Base-by-base conservation (phyloP, 2,888 invertebrate species). In the Drosophila glabriapex region DNA sequence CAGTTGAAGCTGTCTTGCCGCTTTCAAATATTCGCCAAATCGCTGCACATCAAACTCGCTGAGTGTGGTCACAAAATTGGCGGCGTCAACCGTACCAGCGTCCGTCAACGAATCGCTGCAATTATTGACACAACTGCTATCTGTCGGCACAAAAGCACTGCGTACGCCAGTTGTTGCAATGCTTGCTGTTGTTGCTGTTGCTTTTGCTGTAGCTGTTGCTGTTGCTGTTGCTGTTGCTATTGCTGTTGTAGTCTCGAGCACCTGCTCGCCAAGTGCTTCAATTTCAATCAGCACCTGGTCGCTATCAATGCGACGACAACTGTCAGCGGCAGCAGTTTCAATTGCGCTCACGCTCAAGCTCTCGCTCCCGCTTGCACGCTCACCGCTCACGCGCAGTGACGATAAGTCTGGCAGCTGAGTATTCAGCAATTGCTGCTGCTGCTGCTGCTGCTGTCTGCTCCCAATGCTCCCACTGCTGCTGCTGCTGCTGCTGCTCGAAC, bases 1-100 rank as follows among this genome's bases (percentile, higher is more conserved):
- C 65, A 81, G 46, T 59, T 87, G 88, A 49, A 83, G 58, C 50
- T 89, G 90, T 35, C 84, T 69, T 19, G 89, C 88, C 28, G 80
- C 85, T 31, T 68, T 81, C 37, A 85, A 37, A 78, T 81, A 91
- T 59, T 91, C 88, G 71, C 85, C 83, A 37, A 93, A 89, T 16
- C 91, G 89, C 63, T 91, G 91, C 62, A 91, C 92, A 91, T 93
- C 92, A 73, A 92, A 92, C 77, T 93, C 93, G 55, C 89, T 86
- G 14, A 86, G 75, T 28, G 80, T 64, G 6, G 72, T 50, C 28
- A 68, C 87, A 68, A 86, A 86, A 74, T 68, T 78, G 22, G 46
- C 69, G 43, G 49, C 56, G 37, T n/a, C 87, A 56, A 78, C 83
- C 68, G 66, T 73, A 16, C 39, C 68, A 37, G 43, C 54, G 46